Conservation (phyloP, 2,797 vertebrate species). For the Triplophysa bombifrons region DNA sequence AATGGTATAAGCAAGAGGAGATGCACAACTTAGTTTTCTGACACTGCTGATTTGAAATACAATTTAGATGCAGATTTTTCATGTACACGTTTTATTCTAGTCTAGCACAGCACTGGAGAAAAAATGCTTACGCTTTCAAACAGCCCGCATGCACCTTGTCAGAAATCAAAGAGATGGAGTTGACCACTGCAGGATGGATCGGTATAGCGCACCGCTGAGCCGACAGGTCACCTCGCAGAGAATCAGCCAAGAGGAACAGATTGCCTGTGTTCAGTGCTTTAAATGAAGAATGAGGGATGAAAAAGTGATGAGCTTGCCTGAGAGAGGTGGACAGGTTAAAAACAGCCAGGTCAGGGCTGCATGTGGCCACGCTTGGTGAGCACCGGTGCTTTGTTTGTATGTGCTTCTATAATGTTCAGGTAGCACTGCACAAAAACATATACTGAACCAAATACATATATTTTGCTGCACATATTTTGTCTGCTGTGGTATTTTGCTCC, state of each 20-base stretch:
- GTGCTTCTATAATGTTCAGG: not conserved
- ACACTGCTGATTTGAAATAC: not conserved
- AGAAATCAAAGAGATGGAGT: slow-evolving; percentile 54
- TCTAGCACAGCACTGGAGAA: not conserved
- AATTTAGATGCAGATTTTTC: not conserved
- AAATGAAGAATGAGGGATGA: slow-evolving; percentile 62
- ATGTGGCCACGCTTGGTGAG: slow-evolving; percentile 2
- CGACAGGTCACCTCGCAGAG: slow-evolving; percentile 70
- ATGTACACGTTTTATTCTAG: not conserved
- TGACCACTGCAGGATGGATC: slow-evolving; percentile 48
- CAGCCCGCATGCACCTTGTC: not conserved
- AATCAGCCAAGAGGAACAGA: slow-evolving; percentile 74
- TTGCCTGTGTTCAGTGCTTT: slow-evolving; percentile 72
- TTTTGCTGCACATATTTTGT: no score
- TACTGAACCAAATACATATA: no score
- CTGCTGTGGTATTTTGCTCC: no score
- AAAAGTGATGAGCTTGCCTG: slow-evolving; percentile 74
- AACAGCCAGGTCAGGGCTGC: not conserved
- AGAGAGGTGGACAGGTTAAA: slow-evolving; percentile 52
- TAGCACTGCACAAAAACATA: not conserved
- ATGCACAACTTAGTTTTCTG: not conserved
- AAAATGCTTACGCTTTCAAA: not conserved
- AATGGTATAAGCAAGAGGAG: no score
- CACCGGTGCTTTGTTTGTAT: not conserved
- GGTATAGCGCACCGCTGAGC: slow-evolving; percentile 53